phyloP scores from a whole-genome alignment of 2,797 vertebrate species.

The Pampus argenteus region DNA sequence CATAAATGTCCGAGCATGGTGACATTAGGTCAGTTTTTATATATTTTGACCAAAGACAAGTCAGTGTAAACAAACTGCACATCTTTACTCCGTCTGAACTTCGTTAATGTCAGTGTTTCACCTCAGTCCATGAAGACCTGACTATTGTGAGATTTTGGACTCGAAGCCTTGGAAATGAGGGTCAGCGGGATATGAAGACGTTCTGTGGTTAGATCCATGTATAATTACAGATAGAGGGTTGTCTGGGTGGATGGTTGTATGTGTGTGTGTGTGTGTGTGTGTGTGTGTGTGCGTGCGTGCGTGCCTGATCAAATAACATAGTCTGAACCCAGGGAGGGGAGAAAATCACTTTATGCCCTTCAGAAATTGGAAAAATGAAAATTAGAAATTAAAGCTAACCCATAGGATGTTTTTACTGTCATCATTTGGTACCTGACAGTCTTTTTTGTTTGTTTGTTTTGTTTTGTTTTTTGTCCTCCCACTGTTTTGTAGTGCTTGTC shows the following conservation, averaged over 20 bases:
- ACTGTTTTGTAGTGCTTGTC: conserved; percentile 74
- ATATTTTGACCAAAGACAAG: conserved; percentile 21
- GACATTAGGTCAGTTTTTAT: conserved; percentile 24
- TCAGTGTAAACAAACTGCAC: conserved; percentile 42
- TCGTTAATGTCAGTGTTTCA: conserved; percentile 61
- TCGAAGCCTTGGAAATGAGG: conserved; percentile 33
- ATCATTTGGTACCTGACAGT: conserved; percentile 40
- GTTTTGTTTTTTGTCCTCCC: conserved; percentile 44
- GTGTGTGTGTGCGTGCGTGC: conserved; percentile 29
- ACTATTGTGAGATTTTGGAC: conserved; percentile 71
- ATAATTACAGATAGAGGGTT: conserved; percentile 21
- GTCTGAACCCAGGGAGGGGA: conserved; percentile 47
- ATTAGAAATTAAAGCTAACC: conserved; percentile 45
- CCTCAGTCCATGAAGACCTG: conserved; percentile 71
- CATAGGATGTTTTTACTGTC: conserved; percentile 55
- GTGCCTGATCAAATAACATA: conserved; percentile 52
- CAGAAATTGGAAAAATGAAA: conserved; percentile 43
- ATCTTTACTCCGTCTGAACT: conserved; percentile 47
- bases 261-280: conserved; percentile 23
- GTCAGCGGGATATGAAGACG: conserved; percentile 17
- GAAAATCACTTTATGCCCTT: conserved; percentile 48
- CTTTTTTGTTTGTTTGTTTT: conserved; percentile 27
- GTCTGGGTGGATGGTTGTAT: conserved; percentile 67
- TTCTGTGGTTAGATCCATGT: conserved; percentile 40
- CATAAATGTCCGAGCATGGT: conserved; percentile 23